phyloP scores from a whole-genome alignment of 2,797 vertebrate species.

The Chelon auratus region DNA sequence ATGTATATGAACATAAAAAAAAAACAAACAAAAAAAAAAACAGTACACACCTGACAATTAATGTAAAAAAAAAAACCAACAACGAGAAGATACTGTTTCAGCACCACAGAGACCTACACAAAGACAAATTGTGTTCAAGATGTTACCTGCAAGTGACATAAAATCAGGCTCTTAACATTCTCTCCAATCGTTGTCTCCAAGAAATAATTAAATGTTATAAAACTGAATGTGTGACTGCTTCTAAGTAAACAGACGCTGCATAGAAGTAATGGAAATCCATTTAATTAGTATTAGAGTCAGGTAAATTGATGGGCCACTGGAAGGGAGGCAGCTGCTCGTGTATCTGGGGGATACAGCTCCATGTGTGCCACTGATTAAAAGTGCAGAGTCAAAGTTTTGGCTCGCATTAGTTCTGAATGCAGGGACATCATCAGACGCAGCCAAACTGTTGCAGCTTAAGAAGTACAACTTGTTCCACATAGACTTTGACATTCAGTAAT shows the following conservation, averaged over 20 bases:
- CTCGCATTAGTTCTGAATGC: neutral
- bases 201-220: neutral
- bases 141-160: too few relatives aligned
- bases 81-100: too few relatives aligned
- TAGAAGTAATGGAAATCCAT: conserved; percentile 14
- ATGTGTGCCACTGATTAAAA: conserved; percentile 32
- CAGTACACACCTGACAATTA: too few relatives aligned
- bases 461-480: neutral
- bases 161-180: neutral
- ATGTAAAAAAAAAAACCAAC: too few relatives aligned
- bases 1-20: too few relatives aligned
- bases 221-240: neutral
- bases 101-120: too few relatives aligned
- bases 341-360: conserved; percentile 8
- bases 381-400: conserved; percentile 20
- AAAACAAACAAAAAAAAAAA: too few relatives aligned
- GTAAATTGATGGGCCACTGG: conserved; percentile 2
- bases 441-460: neutral
- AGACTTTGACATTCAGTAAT: neutral
- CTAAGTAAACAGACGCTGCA: conserved; percentile 9
- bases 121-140: too few relatives aligned
- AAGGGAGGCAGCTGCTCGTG: conserved; percentile 1
- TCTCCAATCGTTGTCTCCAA: neutral
- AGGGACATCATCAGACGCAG: conserved; percentile 12
- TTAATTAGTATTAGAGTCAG: conserved; percentile 32